These are phyloP conservation scores for Antheraea mylitta DNA, from an alignment of 1,140 invertebrate species.

Conservation along the genomic window DNA sequence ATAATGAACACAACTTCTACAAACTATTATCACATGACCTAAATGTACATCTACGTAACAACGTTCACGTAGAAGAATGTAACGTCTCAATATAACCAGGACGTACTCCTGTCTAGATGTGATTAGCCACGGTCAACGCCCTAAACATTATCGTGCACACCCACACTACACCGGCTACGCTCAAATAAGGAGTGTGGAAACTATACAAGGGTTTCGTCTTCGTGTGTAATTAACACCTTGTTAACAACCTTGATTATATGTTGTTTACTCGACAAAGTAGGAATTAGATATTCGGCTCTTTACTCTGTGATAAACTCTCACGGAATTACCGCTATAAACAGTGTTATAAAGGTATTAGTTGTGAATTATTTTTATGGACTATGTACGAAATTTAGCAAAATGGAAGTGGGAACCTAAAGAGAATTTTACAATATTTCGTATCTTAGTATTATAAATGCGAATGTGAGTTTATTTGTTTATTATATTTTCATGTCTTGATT, in stretches of 20 bases:
- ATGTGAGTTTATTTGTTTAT: no score
- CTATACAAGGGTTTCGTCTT: slow-evolving; percentile 5
- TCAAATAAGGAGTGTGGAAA: slow-evolving; percentile 11
- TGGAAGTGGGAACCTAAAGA: no score
- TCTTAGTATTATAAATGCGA: no score
- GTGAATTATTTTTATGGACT: no score
- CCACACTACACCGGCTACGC: not conserved
- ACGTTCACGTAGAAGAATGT: not conserved
- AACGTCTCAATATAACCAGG: not conserved
- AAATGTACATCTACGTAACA: not conserved
- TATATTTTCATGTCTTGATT: no score
- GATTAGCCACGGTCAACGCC: slow-evolving; percentile 4
- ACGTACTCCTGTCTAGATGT: not conserved
- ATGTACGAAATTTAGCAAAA: no score
- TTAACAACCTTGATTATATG: not conserved
- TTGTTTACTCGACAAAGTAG: slow-evolving; percentile 1
- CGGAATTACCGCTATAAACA: no score
- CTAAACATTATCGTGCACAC: not conserved
- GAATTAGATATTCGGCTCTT: not conserved
- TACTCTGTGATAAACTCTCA: not conserved
- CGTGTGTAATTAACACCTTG: not conserved
- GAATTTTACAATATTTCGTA: no score
- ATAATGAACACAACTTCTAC: no score
- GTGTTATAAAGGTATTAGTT: no score
- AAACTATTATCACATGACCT: no score